Evolutionary conservation across 1,140 invertebrate species (phyloP).

Genomic region (Aphaenogaster rudis): DNA sequence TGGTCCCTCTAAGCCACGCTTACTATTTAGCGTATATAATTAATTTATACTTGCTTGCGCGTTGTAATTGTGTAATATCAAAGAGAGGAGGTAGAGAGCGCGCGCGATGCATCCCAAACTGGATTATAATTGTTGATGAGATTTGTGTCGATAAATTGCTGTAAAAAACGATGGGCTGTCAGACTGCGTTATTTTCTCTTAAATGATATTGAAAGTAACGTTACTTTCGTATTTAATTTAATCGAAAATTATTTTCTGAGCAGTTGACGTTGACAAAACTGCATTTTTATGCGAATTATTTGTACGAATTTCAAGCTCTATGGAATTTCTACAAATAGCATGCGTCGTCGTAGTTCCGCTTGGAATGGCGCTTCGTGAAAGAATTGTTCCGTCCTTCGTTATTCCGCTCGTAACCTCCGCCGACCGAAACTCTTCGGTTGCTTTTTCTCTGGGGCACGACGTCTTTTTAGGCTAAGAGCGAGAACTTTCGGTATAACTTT

Average conservation of each 20-base stretch:
- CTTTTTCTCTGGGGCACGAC: conserved; percentile 42
- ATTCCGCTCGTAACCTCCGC: conserved; percentile 33
- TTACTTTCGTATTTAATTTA: not conserved
- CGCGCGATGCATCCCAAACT: conserved; percentile 22
- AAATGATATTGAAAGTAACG: not conserved
- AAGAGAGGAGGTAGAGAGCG: conserved; percentile 8
- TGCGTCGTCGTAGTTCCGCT: conserved; percentile 19
- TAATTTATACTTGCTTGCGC: conserved; percentile 74
- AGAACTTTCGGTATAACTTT: conserved; percentile 75
- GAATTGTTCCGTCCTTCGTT: conserved; percentile 52
- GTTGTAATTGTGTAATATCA: conserved; percentile 76
- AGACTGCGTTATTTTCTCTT: not conserved
- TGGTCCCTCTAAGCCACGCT: conserved; percentile 60
- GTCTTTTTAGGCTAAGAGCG: conserved; percentile 70
- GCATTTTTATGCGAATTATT: not conserved
- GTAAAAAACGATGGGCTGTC: not conserved
- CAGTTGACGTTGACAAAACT: not conserved
- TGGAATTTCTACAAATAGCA: not conserved
- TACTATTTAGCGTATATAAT: conserved; percentile 79
- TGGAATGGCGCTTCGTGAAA: conserved; percentile 7
- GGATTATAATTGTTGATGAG: conserved; percentile 35
- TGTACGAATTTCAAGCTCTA: not conserved
- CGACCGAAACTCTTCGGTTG: conserved; percentile 56
- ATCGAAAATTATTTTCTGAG: not conserved
- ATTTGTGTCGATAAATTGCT: conserved; percentile 22